phyloP scores from a whole-genome alignment of 2,888 invertebrate species.

The Ectobius pallidus region DNA sequence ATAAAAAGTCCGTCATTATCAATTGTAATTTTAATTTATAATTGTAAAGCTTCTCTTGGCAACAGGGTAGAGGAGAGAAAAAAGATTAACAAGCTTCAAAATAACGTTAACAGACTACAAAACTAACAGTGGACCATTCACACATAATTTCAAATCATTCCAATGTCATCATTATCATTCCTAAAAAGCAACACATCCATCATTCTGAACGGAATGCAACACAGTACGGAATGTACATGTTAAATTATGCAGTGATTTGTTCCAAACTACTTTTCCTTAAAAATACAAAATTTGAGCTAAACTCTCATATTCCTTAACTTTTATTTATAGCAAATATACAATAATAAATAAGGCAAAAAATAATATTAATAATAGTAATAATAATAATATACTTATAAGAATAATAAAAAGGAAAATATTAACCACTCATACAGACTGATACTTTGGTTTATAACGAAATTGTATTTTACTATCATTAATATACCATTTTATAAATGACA shows the following conservation, averaged over 20 bases:
- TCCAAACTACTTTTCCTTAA: neutral
- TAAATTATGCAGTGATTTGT: conserved; percentile 4
- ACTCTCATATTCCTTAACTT: neutral
- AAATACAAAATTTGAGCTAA: conserved; percentile 21
- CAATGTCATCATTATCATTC: conserved; percentile 10
- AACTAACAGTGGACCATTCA: neutral
- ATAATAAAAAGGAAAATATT: neutral
- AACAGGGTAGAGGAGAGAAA: conserved; percentile 12
- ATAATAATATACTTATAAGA: no score
- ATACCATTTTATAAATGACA: neutral
- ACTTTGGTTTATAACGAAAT: conserved; percentile 10
- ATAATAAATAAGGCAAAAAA: conserved; percentile 1
- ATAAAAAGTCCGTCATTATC: conserved; percentile 34
- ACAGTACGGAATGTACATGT: conserved; percentile 34
- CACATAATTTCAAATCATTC: conserved; percentile 18
- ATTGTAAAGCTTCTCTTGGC: conserved; percentile 29
- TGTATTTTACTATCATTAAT: neutral
- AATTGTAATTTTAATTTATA: conserved; percentile 22
- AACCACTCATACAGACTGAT: neutral
- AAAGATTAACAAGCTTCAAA: conserved; percentile 24
- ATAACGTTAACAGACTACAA: conserved; percentile 9
- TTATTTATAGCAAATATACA: conserved; percentile 14
- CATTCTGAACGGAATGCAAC: conserved; percentile 32
- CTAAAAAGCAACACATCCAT: neutral
- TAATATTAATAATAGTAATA: no score